Evolutionary conservation across 2,113 vertebrate genomes (phyloP), one percentile per base, ranked within the genome.

Genomic region (Meles meles): DNA sequence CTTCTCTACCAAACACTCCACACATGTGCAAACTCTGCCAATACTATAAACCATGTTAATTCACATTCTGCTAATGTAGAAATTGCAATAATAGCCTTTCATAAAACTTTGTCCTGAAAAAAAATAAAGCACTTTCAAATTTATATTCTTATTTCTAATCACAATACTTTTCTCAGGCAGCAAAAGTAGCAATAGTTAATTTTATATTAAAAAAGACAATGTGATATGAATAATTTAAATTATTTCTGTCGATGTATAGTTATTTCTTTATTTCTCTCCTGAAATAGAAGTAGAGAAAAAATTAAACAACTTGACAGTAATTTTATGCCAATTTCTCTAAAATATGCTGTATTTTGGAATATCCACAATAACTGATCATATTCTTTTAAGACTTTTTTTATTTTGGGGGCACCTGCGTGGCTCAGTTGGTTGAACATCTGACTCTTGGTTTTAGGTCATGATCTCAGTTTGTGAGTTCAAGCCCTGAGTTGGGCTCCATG

Each of bases 121-220:
- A 49, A 44, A 14, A 18, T 52, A 85, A 37, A 77, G 34, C 4
- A 39, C 4, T 81, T 92, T 44, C 59, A 76, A n/a, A 74, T 69
- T 47, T 59, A 67, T 96, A 79, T 85, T 84, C 17, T 93, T 63
- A 82, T 72, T 77, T 83, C 72, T 82, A 90, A 37, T 76, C 31
- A 55, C 29, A 96, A 42, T n/a, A n/a, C 13, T 74, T 90, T 57
- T 44, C 52, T 8, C 27, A 80, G 39, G 3, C 31, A 52, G 9
- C 79, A 77, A 87, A 95, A 92, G 17, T 65, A 27, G 23, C 52
- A 11, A 57, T 49, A 59, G 49, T 23, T 81, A 67, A 52, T 79
- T 94, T 88, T 71, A 88, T 47, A 72, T 37, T 49, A 79, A 7
- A 91, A 83, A 84, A 84, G 61, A 82, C 81, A 76, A 47, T 82